Conservation (phyloP, 1,140 invertebrate species). For the Halyomorpha halys region DNA sequence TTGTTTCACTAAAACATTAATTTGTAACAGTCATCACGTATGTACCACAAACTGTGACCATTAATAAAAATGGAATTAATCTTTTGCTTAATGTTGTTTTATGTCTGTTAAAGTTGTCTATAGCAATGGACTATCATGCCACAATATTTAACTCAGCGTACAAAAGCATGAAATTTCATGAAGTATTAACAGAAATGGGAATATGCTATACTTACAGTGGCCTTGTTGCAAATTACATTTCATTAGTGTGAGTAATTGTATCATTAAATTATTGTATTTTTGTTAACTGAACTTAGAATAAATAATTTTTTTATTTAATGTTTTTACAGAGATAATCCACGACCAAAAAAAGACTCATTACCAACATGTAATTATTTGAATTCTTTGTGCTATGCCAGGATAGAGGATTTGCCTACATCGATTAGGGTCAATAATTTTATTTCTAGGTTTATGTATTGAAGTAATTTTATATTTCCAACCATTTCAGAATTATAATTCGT, state of each 20-base stretch:
- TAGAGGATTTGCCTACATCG: constrained; percentile 29
- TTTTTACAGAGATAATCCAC: constrained; percentile 12
- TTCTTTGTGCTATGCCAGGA: constrained; percentile 32
- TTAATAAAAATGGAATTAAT: no score
- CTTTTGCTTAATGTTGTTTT: no score
- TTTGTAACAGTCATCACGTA: no score
- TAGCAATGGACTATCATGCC: constrained; percentile 24
- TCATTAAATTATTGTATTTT: not conserved
- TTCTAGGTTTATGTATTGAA: not conserved
- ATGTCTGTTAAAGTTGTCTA: constrained; percentile 22
- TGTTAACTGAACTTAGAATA: not conserved
- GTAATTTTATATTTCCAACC: not conserved
- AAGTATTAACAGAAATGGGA: constrained; percentile 32
- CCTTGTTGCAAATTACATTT: constrained; percentile 27
- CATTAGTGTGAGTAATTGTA: constrained; percentile 25
- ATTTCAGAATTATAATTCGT: not conserved
- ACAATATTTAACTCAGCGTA: constrained; percentile 29
- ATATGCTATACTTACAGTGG: constrained; percentile 31
- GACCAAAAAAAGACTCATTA: constrained; percentile 11
- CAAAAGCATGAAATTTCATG: constrained; percentile 27
- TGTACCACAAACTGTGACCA: no score
- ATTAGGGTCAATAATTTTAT: constrained; percentile 28
- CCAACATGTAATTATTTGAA: constrained; percentile 32
- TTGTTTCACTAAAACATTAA: no score
- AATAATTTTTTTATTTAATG: not conserved